Conservation (phyloP, 2,113 vertebrate species). For the Theristicus caerulescens region DNA sequence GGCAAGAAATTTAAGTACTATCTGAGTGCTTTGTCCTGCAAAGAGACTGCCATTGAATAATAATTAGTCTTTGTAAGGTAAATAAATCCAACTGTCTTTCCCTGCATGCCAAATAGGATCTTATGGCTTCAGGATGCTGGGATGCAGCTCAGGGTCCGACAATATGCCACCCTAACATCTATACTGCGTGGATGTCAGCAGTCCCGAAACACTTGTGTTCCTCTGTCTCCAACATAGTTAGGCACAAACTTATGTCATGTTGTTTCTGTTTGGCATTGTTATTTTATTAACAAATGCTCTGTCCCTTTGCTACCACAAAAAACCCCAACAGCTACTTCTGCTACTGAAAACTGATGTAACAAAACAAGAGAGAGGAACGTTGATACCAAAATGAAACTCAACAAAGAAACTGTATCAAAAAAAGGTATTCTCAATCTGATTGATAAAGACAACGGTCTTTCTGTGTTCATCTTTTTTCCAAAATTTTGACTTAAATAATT, state of each 20-base stretch:
- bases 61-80: slow-evolving; percentile 5
- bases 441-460: not conserved
- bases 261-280: not conserved
- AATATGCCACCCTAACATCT: not conserved
- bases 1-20: not conserved
- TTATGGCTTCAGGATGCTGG: not conserved
- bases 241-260: not conserved
- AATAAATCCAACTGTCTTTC: not conserved
- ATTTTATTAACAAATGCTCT: not conserved
- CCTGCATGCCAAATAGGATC: not conserved
- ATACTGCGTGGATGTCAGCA: not conserved
- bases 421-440: not conserved
- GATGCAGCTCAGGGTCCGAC: not conserved
- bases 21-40: not conserved
- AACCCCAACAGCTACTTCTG: not conserved
- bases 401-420: not conserved
- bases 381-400: not conserved
- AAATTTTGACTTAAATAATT: not conserved
- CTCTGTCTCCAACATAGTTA: not conserved
- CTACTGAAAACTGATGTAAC: not conserved
- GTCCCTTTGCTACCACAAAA: not conserved
- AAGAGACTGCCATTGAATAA: slow-evolving; percentile 15
- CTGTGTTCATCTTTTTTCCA: not conserved
- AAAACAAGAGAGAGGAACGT: not conserved
- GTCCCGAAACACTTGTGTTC: not conserved